phyloP scores from a whole-genome alignment of 2,113 vertebrate genomes.

The Pelecanoides urinatrix region DNA sequence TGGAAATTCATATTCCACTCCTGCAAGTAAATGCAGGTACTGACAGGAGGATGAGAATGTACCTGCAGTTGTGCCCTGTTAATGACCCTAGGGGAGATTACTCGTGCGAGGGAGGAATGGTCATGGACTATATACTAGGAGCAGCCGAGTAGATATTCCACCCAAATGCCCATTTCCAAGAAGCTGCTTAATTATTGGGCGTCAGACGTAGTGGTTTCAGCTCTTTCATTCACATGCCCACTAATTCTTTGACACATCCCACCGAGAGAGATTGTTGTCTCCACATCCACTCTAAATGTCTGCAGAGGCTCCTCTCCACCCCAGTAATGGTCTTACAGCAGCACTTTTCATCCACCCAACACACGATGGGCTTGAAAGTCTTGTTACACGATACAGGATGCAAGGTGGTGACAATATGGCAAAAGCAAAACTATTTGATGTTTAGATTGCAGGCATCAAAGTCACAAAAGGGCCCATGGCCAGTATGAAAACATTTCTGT shows the following conservation, averaged over 20 bases:
- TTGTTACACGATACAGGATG: neutral
- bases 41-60: neutral
- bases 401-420: neutral
- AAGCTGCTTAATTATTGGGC: neutral
- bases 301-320: neutral
- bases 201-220: neutral
- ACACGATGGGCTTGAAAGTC: conserved; percentile 19
- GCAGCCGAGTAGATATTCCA: neutral
- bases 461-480: neutral
- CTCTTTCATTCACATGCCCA: neutral
- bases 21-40: neutral
- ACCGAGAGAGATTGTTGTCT: neutral
- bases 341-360: conserved; percentile 5
- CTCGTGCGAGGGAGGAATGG: neutral
- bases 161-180: neutral
- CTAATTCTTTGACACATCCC: neutral
- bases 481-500: neutral
- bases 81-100: neutral
- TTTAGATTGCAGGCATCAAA: conserved; percentile 31
- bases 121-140: neutral
- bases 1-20: neutral
- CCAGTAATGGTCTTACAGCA: neutral
- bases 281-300: neutral
- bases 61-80: neutral
- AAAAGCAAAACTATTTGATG: conserved; percentile 1